Evolutionary conservation across 2,113 vertebrate species (phyloP), one percentile per base, ranked within the genome.

Genomic region (Gadus chalcogrammus): DNA sequence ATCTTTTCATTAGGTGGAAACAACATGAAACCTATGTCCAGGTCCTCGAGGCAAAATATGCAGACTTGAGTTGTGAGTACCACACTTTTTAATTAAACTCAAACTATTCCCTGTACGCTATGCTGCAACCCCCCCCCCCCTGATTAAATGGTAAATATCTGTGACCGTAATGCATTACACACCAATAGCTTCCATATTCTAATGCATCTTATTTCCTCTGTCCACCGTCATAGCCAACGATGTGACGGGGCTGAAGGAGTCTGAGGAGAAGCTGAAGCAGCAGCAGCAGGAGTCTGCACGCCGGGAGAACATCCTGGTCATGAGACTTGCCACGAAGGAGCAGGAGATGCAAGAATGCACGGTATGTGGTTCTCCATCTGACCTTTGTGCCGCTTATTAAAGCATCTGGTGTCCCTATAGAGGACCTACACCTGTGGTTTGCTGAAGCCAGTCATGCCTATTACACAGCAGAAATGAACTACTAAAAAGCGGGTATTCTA

Each of bases 331-430:
- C 86, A 99, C 97, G 72, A 98, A 99, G 90, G 97, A 99, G 65
- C 97, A 99, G 87, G 97, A 99, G 84, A 99, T 99, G 97, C 97
- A 99, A 79, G 97, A 99, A 91, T 99, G 97, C 92, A 99, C 97
- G 86, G 97, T 99, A 91, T 91, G 97, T 96, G 74, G 89, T 65
- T 28, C 2, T 59, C 67, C n/a, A 0, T 27, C 24, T 9, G 35
- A 31, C 11, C 20, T 20, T 4, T 11, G 1, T 8, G 15, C 42
- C 27, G 16, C 12, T 55, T 7, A 42, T 4, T 35, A 6, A 3
- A 58, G 16, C 55, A 5, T 58, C 55, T 58, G 42, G 16, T 17
- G n/a, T 16, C 15, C n/a, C 5, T 58, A 16, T 16, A 58, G 55
- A 58, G 4, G n/a, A 58, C n/a, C 31, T 58, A 58, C 15, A 16